Evolutionary conservation across 2,888 invertebrate genomes (phyloP).

Genomic region (Oconnorella tubifera): DNA sequence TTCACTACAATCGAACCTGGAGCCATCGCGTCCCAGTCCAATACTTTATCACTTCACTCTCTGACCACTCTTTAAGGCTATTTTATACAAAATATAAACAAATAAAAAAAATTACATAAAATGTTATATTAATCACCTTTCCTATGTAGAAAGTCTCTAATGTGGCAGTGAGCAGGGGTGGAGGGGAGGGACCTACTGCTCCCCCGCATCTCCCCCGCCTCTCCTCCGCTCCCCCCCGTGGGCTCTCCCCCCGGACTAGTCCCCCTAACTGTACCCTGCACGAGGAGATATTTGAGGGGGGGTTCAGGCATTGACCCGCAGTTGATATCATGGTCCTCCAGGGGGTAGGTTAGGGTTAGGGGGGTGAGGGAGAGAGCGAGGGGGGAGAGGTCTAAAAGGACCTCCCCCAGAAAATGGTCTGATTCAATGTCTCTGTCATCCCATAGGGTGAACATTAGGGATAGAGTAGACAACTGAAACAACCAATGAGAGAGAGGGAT

Average conservation of each 20-base stretch:
- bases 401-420: slow-evolving; percentile 60
- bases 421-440: slow-evolving; percentile 79
- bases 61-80: too few relatives aligned
- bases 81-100: too few relatives aligned
- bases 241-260: not conserved
- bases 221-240: not conserved
- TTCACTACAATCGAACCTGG: too few relatives aligned
- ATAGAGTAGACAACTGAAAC: slow-evolving; percentile 43
- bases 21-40: too few relatives aligned
- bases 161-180: slow-evolving; percentile 39
- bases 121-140: too few relatives aligned
- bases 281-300: slow-evolving; percentile 21
- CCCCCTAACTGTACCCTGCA: slow-evolving; percentile 10
- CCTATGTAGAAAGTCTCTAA: slow-evolving; percentile 31
- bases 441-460: slow-evolving; percentile 83
- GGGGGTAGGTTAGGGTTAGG: slow-evolving; percentile 76
- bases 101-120: too few relatives aligned
- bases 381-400: slow-evolving; percentile 70
- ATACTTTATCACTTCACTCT: too few relatives aligned
- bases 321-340: slow-evolving; percentile 53
- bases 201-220: slow-evolving; percentile 5
- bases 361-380: slow-evolving; percentile 83
- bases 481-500: too few relatives aligned
- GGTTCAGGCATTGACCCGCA: slow-evolving; percentile 44
- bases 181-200: slow-evolving; percentile 29